Conservation (phyloP, 1,140 invertebrate species). For the Antheraea mylitta region DNA sequence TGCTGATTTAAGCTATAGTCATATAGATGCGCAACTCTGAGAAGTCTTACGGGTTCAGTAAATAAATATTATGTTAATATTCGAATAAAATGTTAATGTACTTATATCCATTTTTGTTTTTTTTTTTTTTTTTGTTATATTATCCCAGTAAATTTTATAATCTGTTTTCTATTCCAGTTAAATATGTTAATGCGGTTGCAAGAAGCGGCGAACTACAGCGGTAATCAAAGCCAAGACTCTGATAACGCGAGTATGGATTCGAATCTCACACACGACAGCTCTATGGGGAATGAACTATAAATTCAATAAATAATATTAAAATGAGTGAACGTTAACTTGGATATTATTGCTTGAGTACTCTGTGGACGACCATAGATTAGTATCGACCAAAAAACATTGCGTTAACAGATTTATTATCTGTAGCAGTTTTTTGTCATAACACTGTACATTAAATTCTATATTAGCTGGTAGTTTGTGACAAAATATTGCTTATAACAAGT, state of each 20-base stretch:
- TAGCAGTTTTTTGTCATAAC: slow-evolving; percentile 10
- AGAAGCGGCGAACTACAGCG: slow-evolving; percentile 95
- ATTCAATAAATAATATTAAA: slow-evolving; percentile 7
- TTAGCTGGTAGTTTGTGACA: slow-evolving; percentile 7
- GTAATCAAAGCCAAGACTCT: slow-evolving; percentile 90
- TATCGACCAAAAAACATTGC: no score
- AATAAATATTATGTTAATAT: no score
- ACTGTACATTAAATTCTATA: slow-evolving; percentile 3
- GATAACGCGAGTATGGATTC: slow-evolving; percentile 89
- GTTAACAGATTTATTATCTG: background rate
- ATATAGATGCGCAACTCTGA: no score
- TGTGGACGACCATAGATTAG: background rate
- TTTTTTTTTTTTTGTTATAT: no score
- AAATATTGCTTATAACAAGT: slow-evolving; percentile 15
- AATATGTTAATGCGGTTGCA: slow-evolving; percentile 97
- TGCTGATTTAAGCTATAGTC: no score
- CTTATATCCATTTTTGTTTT: no score
- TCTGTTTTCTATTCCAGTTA: slow-evolving; percentile 80
- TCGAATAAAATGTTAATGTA: no score
- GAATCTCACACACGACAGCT: slow-evolving; percentile 83
- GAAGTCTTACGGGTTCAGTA: no score
- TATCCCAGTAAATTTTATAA: background rate
- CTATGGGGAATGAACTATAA: slow-evolving; percentile 80
- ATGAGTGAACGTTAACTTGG: background rate
- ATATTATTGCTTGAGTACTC: background rate